Evolutionary conservation across 1,140 invertebrate species (phyloP).

Genomic region (Pemphigus obesinymphae): DNA sequence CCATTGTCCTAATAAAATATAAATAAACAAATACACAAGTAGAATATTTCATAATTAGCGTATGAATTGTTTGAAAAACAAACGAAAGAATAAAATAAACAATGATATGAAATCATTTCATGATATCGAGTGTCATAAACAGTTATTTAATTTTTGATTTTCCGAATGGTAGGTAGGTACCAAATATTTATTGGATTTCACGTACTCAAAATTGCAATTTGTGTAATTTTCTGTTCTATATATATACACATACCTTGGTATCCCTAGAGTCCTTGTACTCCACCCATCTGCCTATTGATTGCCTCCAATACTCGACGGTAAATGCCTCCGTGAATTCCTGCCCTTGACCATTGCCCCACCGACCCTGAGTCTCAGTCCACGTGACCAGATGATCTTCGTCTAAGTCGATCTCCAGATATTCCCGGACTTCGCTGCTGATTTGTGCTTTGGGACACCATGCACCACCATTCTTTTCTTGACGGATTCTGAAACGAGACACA

Average conservation of each 20-base stretch:
- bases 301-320: conserved; percentile 78
- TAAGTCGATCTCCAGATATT: conserved; percentile 84
- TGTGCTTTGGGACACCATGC: conserved; percentile 89
- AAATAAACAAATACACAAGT: too few relatives aligned
- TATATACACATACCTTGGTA: conserved; percentile 60
- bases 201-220: too few relatives aligned
- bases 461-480: conserved; percentile 80
- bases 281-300: conserved; percentile 65
- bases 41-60: too few relatives aligned
- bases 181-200: too few relatives aligned
- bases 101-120: too few relatives aligned
- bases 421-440: conserved; percentile 66
- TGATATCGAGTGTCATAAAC: too few relatives aligned
- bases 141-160: too few relatives aligned
- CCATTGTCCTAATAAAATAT: too few relatives aligned
- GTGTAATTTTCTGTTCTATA: too few relatives aligned
- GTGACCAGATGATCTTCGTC: conserved; percentile 72
- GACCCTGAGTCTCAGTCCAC: conserved; percentile 83
- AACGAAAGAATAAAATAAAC: too few relatives aligned
- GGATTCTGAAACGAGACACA: conserved; percentile 63
- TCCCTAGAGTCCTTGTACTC: conserved; percentile 72
- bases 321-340: conserved; percentile 82
- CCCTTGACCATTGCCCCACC: conserved; percentile 90
- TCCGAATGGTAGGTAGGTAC: too few relatives aligned
- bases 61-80: too few relatives aligned